Evolutionary conservation across 2,888 invertebrate genomes (phyloP), one percentile per base, ranked within the genome.

Genomic region (Prenolepis imparis): DNA sequence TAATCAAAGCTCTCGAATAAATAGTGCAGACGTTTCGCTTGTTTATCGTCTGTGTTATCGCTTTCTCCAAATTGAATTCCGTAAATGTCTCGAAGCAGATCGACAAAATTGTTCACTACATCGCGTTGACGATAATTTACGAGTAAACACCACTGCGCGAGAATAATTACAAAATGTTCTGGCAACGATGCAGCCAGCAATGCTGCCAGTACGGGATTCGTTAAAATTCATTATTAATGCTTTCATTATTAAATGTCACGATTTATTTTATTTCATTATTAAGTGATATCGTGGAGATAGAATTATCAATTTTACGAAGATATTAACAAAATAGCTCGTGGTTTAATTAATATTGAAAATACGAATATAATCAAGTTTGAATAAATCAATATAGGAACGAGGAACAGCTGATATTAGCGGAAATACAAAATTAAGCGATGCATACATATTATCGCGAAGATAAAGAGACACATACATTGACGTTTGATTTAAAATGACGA

Each of bases 91-190:
- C 70, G 57, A 39, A 57, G 5, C 24, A 74, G 86, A 85, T 88
- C 87, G 85, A 84, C 83, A 59, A 72, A 52, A 84, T 72, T 48
- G 67, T 82, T 80, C 57, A 84, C 85, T 73, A 81, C 85, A 11
- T 32, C 63, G 15, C 48, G 61, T 48, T 28, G 82, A 70, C 66
- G 84, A 83, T 88, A 86, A 86, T 88, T 88, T 84, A 82, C 67
- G 82, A 88, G 83, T 83, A 88, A 84, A 87, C 80, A 55, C 74
- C 48, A 15, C 55, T 1, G 67, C 52, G 63, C 1, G 55, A 55
- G 83, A 83, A 86, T 89, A 88, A 89, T 89, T 88, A 82, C 63
- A 81, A 85, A 82, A 73, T 52, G 55, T 57, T 48, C 67, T 48
- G 63, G 24, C 73, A 61, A 36, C 59, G 36, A 24, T 24, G 36